phyloP scores from a whole-genome alignment of 2,888 invertebrate species.

The Leucophenga montana region DNA sequence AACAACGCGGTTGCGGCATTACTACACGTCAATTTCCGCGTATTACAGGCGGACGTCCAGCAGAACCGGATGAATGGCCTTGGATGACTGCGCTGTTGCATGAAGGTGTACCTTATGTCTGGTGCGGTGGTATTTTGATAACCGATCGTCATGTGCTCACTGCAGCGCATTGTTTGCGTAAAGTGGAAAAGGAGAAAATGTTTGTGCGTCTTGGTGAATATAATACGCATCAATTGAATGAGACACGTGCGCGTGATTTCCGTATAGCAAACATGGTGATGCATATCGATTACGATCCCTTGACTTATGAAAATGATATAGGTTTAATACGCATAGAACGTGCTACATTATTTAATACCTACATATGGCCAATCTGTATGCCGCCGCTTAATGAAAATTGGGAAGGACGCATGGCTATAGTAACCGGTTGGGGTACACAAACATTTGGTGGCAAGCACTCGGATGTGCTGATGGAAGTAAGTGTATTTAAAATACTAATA shows the following conservation, averaged over 20 bases:
- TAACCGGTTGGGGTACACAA: slow-evolving; percentile 87
- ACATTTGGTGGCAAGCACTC: slow-evolving; percentile 82
- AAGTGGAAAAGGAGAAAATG: slow-evolving; percentile 77
- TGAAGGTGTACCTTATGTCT: slow-evolving; percentile 76
- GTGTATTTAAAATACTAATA: too few species aligned
- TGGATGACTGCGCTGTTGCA: slow-evolving; percentile 88
- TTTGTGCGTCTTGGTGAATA: slow-evolving; percentile 87
- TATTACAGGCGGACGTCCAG: slow-evolving; percentile 78
- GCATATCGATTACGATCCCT: slow-evolving; percentile 80
- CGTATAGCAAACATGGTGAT: slow-evolving; percentile 78
- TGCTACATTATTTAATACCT: slow-evolving; percentile 81
- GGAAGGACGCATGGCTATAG: slow-evolving; percentile 78
- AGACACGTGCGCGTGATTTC: slow-evolving; percentile 82
- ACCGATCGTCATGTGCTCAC: slow-evolving; percentile 81
- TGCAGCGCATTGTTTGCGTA: slow-evolving; percentile 72
- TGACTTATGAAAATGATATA: slow-evolving; percentile 84
- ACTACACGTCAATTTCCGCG: slow-evolving; percentile 73
- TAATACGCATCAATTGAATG: slow-evolving; percentile 80
- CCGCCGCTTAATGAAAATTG: slow-evolving; percentile 79
- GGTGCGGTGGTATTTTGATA: slow-evolving; percentile 86
- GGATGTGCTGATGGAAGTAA: slow-evolving; percentile 82
- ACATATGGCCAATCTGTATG: slow-evolving; percentile 89
- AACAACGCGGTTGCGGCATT: slow-evolving; percentile 72
- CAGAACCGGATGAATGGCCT: slow-evolving; percentile 83
- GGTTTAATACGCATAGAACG: slow-evolving; percentile 81